phyloP scores from a whole-genome alignment of 2,888 invertebrate species.

The Seira sanloemensis region DNA sequence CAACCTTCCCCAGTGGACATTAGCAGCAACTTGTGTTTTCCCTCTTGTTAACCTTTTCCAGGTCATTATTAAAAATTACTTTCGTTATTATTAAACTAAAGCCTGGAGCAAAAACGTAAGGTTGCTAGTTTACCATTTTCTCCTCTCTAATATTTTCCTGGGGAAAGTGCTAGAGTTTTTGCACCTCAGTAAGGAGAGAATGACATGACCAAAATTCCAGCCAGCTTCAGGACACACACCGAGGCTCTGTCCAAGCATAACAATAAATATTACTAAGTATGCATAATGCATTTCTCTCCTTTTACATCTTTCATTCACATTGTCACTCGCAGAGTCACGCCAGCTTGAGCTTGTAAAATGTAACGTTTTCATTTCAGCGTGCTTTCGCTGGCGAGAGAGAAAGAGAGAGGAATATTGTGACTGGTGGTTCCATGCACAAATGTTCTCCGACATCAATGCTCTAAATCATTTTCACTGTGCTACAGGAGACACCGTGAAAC shows the following conservation, averaged over 20 bases:
- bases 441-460: constrained; percentile 4
- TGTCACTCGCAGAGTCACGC: background rate
- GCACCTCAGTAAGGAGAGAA: too few species aligned
- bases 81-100: background rate
- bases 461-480: constrained; percentile 1
- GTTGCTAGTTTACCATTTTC: too few species aligned
- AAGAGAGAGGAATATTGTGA: constrained; percentile 8
- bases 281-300: background rate
- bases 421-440: constrained; percentile 24
- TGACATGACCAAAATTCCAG: too few species aligned
- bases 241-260: background rate
- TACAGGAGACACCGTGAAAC: too few species aligned
- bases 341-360: background rate
- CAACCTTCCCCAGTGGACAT: too few species aligned
- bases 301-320: background rate
- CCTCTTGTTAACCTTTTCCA: background rate
- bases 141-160: too few species aligned
- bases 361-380: constrained; percentile 28
- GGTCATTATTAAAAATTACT: background rate
- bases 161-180: too few species aligned
- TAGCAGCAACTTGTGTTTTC: too few species aligned
- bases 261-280: background rate
- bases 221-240: background rate
- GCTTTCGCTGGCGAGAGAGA: background rate
- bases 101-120: too few species aligned